A percentile compares a stretch with the other conserved stretches of the same genome.
These are phyloP conservation scores for Tiphia femorata DNA, from an alignment of 2,888 invertebrate species.

Conservation along the genomic window DNA sequence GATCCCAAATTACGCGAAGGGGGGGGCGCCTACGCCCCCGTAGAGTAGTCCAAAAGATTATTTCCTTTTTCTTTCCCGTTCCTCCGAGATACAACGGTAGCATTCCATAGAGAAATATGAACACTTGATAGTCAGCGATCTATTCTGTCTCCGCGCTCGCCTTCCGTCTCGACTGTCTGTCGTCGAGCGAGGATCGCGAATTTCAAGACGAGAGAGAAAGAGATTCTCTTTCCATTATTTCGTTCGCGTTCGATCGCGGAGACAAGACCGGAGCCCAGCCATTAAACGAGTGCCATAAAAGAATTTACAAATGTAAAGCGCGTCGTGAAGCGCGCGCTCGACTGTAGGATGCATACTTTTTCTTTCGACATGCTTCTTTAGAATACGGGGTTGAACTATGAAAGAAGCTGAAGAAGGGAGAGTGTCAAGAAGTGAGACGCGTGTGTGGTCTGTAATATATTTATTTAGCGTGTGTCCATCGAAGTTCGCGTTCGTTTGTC, in stretches of 20 bases:
- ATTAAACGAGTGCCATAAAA: slow-evolving; percentile 67
- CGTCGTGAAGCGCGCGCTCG: slow-evolving; percentile 20
- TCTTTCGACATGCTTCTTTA: background rate
- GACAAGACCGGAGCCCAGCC: slow-evolving; percentile 56
- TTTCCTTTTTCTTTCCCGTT: too few relatives aligned
- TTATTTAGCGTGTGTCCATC: slow-evolving; percentile 55
- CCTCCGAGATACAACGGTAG: slow-evolving; percentile 57
- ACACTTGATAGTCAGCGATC: slow-evolving; percentile 58
- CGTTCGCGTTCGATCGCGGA: slow-evolving; percentile 18
- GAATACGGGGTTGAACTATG: slow-evolving; percentile 8
- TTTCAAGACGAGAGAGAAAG: too few relatives aligned
- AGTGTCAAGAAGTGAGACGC: slow-evolving; percentile 11
- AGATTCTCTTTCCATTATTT: too few relatives aligned
- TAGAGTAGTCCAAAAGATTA: too few relatives aligned
- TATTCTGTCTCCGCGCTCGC: too few relatives aligned
- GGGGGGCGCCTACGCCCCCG: too few relatives aligned
- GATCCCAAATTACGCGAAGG: too few relatives aligned
- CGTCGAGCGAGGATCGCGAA: too few relatives aligned
- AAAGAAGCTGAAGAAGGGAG: slow-evolving; percentile 4
- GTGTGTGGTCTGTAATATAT: slow-evolving; percentile 52
- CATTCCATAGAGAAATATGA: slow-evolving; percentile 59
- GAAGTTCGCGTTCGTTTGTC: too few relatives aligned
- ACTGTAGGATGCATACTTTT: background rate
- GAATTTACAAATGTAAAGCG: slow-evolving; percentile 23
- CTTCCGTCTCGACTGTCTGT: too few relatives aligned